Evolutionary conservation across 2,888 invertebrate genomes (phyloP).

Genomic region (Stictocephala bisonia): DNA sequence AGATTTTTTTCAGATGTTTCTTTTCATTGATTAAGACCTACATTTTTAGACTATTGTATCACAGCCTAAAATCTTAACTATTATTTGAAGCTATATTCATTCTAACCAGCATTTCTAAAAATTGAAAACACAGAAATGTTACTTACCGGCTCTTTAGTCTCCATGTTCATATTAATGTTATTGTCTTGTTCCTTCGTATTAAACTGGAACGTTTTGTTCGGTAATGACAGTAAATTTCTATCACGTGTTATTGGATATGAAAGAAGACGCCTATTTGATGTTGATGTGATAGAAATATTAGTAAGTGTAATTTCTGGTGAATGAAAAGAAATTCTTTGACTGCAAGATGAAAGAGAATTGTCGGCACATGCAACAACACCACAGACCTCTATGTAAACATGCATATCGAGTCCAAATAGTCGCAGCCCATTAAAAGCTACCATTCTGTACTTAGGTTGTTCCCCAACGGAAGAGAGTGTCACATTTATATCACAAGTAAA

Average conservation of each 20-base stretch:
- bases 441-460: constrained; percentile 61
- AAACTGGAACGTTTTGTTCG: constrained; percentile 36
- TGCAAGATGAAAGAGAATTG: constrained; percentile 60
- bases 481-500: constrained; percentile 61
- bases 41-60: too few relatives aligned
- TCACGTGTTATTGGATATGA: constrained; percentile 9
- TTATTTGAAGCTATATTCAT: too few relatives aligned
- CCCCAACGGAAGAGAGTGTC: constrained; percentile 39
- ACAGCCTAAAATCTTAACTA: too few relatives aligned
- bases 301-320: not conserved
- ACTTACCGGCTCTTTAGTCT: too few relatives aligned
- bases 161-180: not conserved
- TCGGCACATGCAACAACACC: constrained; percentile 62
- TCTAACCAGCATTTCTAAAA: too few relatives aligned
- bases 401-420: constrained; percentile 49
- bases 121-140: too few relatives aligned
- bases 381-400: constrained; percentile 61
- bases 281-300: not conserved
- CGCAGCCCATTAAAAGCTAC: constrained; percentile 62
- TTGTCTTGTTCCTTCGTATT: not conserved
- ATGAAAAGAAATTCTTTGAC: constrained; percentile 45
- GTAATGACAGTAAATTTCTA: not conserved
- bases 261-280: not conserved
- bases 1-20: too few relatives aligned
- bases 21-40: too few relatives aligned